Evolutionary conservation across 2,113 vertebrate species (phyloP), one percentile per base, ranked within the genome.

Genomic region (Apistogramma diplotaenia): DNA sequence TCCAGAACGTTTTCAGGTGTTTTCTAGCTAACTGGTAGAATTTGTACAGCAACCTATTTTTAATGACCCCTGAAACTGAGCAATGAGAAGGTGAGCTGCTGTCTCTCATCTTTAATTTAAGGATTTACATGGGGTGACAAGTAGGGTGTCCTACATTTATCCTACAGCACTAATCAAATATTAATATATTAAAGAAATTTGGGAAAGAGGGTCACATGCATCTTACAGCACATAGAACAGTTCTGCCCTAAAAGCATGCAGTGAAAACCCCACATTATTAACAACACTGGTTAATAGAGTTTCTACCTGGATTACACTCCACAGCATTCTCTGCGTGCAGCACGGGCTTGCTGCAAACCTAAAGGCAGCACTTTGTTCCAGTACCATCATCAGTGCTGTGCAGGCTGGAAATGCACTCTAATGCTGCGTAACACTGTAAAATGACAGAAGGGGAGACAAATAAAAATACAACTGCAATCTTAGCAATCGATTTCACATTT

Each of bases 381-480:
- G 87, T 83, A 87, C 89, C 90, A 93, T 96, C 95, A 96, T 92
- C 93, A 89, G 80, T 21, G 83, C 54, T 85, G 76, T 84, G 84
- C 87, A 89, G 93, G 87, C 87, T 86, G 85, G 91, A 93, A 90
- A 93, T 94, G 35, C 40, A 84, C 93, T 94, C 90, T 94, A 94
- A 94, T 81, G 77, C 93, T 74, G 81, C 89, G 92, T 91, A 93
- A 88, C 90, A 84, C 90, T 91, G 93, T 92, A 91, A 93, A 93
- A 94, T 91, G 92, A 96, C 92, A 93, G 95, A 94, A 89, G 89
- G 93, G 89, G 88, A 94, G 90, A 95, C 91, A 93, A 96, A 95
- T 96, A 96, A 96, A 97, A 96, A 85, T 96, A 96, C 95, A 95
- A 95, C 90, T 94, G 94, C 95, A 94, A 95, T 94, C 95, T 94